phyloP scores from a whole-genome alignment of 2,888 invertebrate species.

The Trilocha varians region DNA sequence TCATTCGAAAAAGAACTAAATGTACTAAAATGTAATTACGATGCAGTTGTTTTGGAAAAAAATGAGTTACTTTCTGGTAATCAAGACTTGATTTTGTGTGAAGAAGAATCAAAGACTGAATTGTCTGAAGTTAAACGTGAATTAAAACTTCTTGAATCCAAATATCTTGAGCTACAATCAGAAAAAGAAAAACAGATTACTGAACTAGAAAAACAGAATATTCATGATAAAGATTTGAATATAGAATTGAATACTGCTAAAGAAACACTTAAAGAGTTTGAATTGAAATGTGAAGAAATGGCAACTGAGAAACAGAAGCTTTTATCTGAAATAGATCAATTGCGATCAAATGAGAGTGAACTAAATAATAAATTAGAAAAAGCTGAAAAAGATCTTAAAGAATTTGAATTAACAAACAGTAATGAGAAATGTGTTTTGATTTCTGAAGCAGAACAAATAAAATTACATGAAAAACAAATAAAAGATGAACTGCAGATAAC shows the following conservation, averaged over 20 bases:
- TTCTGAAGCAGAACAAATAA: neutral
- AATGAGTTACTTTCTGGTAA: neutral
- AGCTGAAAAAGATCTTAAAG: neutral
- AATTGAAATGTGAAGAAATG: neutral
- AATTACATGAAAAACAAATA: neutral
- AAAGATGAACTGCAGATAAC: neutral
- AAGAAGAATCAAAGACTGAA: neutral
- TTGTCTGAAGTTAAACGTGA: too few relatives aligned
- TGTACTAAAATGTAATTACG: neutral
- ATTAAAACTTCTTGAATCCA: too few relatives aligned
- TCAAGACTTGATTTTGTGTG: neutral
- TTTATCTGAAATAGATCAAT: neutral
- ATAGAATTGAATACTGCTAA: neutral
- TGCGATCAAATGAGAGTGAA: neutral
- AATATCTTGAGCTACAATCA: too few relatives aligned
- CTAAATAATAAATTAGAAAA: neutral
- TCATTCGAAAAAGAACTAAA: neutral
- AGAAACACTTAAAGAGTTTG: neutral
- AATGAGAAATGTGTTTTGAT: neutral
- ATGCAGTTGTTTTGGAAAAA: neutral
- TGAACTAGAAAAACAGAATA: conserved; percentile 13
- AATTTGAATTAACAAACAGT: neutral
- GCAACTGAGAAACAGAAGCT: neutral
- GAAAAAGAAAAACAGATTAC: conserved; percentile 11
- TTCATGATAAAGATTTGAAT: too few relatives aligned